Conservation (phyloP, 2,113 vertebrate species). For the Trinectes maculatus region DNA sequence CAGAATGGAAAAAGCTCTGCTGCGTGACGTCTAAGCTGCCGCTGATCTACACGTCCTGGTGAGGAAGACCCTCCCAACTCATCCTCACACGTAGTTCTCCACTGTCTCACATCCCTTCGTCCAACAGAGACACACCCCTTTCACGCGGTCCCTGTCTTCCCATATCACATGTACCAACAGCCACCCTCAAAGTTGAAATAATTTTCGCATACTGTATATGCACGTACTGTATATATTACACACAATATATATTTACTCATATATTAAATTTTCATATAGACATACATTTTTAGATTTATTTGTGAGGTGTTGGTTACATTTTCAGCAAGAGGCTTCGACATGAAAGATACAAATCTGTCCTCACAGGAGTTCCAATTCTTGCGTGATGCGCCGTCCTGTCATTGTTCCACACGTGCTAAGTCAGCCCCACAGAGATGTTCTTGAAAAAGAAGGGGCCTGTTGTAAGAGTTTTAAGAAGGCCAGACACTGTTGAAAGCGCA, state of each 20-base stretch:
- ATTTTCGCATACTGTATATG: conserved; percentile 70
- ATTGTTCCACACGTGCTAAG: conserved; percentile 10
- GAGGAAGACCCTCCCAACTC: conserved; percentile 28
- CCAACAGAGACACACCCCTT: conserved; percentile 17
- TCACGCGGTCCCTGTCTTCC: conserved; percentile 36
- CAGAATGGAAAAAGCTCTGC: conserved; percentile 50
- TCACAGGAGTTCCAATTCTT: conserved; percentile 35
- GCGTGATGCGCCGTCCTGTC: conserved; percentile 22
- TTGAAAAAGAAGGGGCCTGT: conserved; percentile 32
- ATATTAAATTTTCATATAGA: conserved; percentile 85
- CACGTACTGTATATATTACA: conserved; percentile 82
- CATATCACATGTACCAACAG: conserved; percentile 52
- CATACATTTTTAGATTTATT: conserved; percentile 72
- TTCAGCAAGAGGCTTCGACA: conserved; percentile 67
- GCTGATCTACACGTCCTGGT: conserved; percentile 15
- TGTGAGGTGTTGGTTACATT: conserved; percentile 77
- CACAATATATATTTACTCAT: conserved; percentile 82
- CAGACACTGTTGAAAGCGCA: conserved; percentile 65
- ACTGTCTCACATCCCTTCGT: conserved; percentile 4
- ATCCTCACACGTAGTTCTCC: conserved; percentile 12
- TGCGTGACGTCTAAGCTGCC: conserved; percentile 43
- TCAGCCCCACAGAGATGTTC: conserved; percentile 20
- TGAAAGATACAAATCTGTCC: conserved; percentile 45
- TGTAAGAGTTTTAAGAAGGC: conserved; percentile 50
- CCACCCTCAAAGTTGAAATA: conserved; percentile 55